Base-by-base conservation (phyloP, 2,888 invertebrate genomes). In the Cylloceria caligata region DNA sequence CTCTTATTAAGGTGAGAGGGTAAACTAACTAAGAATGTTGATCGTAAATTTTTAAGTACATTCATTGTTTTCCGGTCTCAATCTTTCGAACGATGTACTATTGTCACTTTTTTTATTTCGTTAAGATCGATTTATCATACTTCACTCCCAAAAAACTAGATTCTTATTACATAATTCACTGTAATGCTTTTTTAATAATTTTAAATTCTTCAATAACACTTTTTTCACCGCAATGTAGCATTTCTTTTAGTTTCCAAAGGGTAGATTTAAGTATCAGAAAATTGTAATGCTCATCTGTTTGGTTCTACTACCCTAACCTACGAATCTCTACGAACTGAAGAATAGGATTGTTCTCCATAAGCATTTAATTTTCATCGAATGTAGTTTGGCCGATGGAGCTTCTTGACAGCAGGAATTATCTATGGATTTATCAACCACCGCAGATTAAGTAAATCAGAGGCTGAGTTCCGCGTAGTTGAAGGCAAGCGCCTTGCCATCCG, bases 351-450 rank as follows among this genome's bases (percentile, higher is more conserved):
- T 30, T 42, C 11, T 60, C 52, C 9, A 39, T 45, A 62, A 45
- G 45, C 19, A 65, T 67, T 49, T 47, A n/a, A 19, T 21, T 69
- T 21, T 34, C 45, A 27, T 34, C 77, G 9, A 72, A 69, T 80
- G 21, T 92, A 97, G 97, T 97, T 97, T 89, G 95, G 96, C 79
- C 94, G 98, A 90, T 98, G 97, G 97, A 96, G 96, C 75, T 94
- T 97, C 89, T 94, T 98, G 2, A 91, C 94, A 0, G 93, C 94
- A 0, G 97, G 97, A 36, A 93, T 98, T 84, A 90, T 95, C 0
- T 98, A 97, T 87, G 98, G 97, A 68, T 95, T 95, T 0, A 95
- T 95, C 91, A 95, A 96, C 91, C 96, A 97, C 86, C 95, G 91
- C 90, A 94, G 96, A 71, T 93, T 96, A 0, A 94, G 95, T 39